Percentiles rank a stretch among this genome's conserved stretches.
Conservation (phyloP, 2,888 invertebrate genomes). For the Oxytorus armatus region DNA sequence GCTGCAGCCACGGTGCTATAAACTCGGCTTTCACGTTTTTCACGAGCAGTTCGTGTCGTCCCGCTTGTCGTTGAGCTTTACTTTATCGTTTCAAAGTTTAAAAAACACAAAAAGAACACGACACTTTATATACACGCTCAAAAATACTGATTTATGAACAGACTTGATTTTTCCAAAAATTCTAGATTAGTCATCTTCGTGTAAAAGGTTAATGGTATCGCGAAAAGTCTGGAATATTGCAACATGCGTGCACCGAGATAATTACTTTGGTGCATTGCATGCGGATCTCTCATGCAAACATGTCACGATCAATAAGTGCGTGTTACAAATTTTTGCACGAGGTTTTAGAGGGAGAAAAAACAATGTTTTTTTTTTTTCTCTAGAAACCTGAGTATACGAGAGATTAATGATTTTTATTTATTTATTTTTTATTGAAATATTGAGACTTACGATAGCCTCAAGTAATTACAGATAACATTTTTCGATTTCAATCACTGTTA, state of each 20-base stretch:
- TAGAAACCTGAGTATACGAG: background rate
- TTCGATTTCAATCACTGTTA: no score
- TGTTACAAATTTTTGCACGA: background rate
- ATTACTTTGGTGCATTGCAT: conserved; percentile 39
- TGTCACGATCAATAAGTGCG: background rate
- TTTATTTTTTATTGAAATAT: no score
- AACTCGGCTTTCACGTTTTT: conserved; percentile 48
- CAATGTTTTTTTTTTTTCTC: background rate
- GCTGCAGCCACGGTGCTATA: conserved; percentile 25
- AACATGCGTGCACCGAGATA: conserved; percentile 12
- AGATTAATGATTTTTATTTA: no score
- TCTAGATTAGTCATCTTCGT: background rate
- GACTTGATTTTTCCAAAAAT: background rate
- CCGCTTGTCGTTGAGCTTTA: conserved; percentile 35
- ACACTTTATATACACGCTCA: background rate
- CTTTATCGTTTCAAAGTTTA: conserved; percentile 21
- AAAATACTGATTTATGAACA: background rate
- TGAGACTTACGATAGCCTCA: no score
- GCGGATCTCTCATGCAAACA: conserved; percentile 12
- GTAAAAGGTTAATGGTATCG: conserved; percentile 43
- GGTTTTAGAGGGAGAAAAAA: background rate
- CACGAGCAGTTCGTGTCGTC: conserved; percentile 53
- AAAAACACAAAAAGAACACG: background rate
- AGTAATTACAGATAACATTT: no score
- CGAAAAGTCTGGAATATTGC: background rate